Evolutionary conservation across 2,113 vertebrate genomes (phyloP).

Genomic region (Rhinopomastus cyanomelas): DNA sequence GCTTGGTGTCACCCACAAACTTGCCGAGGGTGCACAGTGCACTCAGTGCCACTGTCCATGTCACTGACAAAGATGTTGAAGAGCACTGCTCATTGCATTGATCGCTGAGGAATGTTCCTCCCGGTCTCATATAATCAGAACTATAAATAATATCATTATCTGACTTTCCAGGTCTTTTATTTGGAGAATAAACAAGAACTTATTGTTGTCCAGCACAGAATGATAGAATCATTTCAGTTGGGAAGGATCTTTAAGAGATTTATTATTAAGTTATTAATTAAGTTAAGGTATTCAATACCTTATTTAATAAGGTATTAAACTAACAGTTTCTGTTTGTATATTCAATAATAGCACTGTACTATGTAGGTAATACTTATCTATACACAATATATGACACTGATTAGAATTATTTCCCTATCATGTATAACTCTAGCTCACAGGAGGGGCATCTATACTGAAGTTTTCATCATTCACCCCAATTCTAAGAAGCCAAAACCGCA

Average conservation of each 20-base stretch:
- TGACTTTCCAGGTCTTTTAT: not conserved
- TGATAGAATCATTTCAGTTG: too few relatives aligned
- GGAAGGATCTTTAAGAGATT: too few relatives aligned
- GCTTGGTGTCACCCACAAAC: too few relatives aligned
- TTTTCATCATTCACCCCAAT: not conserved
- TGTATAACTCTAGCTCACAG: not conserved
- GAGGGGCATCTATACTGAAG: not conserved
- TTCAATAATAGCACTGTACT: not conserved
- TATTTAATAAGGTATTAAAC: too few relatives aligned
- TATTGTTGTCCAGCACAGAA: not conserved
- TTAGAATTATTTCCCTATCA: not conserved
- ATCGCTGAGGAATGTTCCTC: not conserved
- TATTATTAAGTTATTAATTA: too few relatives aligned
- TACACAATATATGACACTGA: not conserved
- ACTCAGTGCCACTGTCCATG: too few relatives aligned
- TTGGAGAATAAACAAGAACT: not conserved
- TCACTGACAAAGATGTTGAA: too few relatives aligned
- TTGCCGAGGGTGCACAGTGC: too few relatives aligned
- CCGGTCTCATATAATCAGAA: not conserved
- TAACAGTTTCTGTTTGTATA: too few relatives aligned
- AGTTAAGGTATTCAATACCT: too few relatives aligned
- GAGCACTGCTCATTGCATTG: too few relatives aligned
- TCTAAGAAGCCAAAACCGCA: conserved; percentile 36
- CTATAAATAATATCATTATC: not conserved
- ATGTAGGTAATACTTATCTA: not conserved